Conservation (phyloP, 2,113 vertebrate genomes). For the Glareola pratincola region DNA sequence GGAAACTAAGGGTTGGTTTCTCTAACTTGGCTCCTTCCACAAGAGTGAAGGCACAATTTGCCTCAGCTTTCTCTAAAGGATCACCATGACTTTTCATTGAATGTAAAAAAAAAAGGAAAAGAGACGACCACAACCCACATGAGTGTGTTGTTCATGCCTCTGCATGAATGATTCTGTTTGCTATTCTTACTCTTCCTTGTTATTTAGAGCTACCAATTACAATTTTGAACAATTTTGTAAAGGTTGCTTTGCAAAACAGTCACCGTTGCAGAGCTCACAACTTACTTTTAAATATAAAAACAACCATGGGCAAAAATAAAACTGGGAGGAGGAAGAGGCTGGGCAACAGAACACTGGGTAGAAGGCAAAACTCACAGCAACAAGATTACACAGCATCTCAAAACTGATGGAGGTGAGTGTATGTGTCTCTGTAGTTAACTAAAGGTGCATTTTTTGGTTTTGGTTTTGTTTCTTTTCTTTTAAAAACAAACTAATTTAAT, state of each 20-base stretch:
- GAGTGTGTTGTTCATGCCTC: not conserved
- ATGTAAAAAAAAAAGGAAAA: not conserved
- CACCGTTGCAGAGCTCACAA: not conserved
- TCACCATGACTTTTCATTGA: not conserved
- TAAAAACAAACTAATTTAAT: not conserved
- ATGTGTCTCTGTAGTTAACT: not conserved
- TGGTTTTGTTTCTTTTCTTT: not conserved
- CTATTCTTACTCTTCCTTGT: not conserved
- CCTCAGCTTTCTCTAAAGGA: not conserved
- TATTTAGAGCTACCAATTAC: not conserved
- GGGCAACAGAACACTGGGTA: not conserved
- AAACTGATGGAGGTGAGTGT: not conserved
- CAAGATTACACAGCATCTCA: not conserved
- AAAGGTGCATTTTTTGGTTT: not conserved
- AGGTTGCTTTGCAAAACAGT: not conserved
- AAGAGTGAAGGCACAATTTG: not conserved
- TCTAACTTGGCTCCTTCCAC: not conserved
- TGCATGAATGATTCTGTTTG: not conserved
- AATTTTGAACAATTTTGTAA: not conserved
- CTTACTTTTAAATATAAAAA: not conserved
- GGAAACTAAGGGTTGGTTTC: not conserved
- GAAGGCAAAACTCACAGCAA: not conserved
- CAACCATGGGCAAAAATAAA: not conserved
- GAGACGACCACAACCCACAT: not conserved
- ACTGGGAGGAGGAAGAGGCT: rapidly evolving